Conservation (phyloP, 2,113 vertebrate species). For the Tyto alba region DNA sequence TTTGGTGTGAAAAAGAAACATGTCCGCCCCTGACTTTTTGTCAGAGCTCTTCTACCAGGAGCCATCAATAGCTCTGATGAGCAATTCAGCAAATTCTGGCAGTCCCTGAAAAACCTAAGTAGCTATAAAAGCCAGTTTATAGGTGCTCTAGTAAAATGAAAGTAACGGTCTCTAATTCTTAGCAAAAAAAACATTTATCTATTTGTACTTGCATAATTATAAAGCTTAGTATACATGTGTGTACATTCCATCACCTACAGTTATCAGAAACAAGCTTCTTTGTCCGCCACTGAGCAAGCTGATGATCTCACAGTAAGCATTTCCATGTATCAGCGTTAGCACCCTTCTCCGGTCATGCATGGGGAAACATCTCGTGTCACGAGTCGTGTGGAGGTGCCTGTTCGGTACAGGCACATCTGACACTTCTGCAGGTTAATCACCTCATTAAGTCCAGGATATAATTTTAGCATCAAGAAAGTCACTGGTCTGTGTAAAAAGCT, state of each 20-base stretch:
- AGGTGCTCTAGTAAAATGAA: neutral
- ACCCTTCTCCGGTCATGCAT: accelerated
- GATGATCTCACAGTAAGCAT: accelerated
- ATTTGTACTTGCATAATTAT: neutral
- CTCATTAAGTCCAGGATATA: neutral
- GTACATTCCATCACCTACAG: neutral
- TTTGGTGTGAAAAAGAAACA: neutral
- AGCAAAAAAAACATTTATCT: neutral
- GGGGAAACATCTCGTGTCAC: neutral
- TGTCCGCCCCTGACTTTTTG: neutral
- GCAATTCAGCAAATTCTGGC: neutral
- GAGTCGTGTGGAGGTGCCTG: neutral
- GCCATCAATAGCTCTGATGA: neutral
- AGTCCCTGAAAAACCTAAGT: neutral
- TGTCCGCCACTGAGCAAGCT: neutral
- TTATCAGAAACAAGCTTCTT: neutral
- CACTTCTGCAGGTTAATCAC: neutral
- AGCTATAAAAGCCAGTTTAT: neutral
- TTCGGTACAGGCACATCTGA: neutral
- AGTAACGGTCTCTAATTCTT: accelerated
- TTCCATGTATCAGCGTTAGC: accelerated
- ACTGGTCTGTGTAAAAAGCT: neutral
- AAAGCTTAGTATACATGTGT: neutral
- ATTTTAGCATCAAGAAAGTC: neutral
- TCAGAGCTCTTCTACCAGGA: neutral